phyloP scores from a whole-genome alignment of 2,113 vertebrate genomes.

The Lophura nycthemera region DNA sequence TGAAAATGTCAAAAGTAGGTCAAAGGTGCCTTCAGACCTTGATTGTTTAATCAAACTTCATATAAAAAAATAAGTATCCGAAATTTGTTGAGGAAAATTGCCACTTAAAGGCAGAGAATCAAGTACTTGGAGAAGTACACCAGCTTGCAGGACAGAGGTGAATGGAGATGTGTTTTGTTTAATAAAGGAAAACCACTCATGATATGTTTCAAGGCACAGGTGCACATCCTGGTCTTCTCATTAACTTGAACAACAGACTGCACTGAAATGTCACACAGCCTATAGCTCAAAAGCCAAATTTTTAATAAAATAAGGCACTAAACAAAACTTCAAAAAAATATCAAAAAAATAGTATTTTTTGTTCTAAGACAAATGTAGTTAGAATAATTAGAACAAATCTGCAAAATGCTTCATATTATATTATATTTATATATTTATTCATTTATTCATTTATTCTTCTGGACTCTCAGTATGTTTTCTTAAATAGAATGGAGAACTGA shows the following conservation, averaged over 20 bases:
- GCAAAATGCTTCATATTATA: not conserved
- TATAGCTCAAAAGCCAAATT: not conserved
- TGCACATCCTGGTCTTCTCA: not conserved
- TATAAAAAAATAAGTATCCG: not conserved
- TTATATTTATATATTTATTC: not conserved
- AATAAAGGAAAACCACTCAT: not conserved
- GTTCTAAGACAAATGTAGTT: not conserved
- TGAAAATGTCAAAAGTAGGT: not conserved
- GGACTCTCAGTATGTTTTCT: not conserved
- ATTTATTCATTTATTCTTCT: not conserved
- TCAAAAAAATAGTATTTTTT: not conserved
- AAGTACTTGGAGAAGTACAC: not conserved
- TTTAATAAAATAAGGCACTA: not conserved
- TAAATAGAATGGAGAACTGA: not conserved
- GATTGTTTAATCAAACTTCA: not conserved
- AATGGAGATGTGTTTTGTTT: not conserved
- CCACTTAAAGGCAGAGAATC: not conserved
- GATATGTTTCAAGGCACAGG: not conserved
- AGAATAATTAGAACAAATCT: not conserved
- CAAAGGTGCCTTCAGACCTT: not conserved
- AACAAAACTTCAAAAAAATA: not conserved
- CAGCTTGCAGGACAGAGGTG: not conserved
- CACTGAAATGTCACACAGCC: not conserved
- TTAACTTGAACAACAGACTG: not conserved
- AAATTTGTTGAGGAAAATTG: not conserved